These are phyloP conservation scores for Protonemura montana DNA, from an alignment of 2,888 invertebrate species.

Conservation along the genomic window DNA sequence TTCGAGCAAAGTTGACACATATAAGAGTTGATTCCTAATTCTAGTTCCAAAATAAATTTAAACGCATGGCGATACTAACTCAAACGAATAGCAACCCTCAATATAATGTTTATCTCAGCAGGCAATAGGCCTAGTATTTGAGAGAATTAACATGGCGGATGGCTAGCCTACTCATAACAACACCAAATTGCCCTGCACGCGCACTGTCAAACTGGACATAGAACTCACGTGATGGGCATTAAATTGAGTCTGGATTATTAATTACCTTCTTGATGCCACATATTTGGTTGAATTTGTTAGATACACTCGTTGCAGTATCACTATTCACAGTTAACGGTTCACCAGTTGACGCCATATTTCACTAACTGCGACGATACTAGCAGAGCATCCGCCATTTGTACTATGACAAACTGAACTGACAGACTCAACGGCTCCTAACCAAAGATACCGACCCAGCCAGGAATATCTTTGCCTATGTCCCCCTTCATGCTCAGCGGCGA, in stretches of 20 bases:
- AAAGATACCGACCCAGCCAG: neutral
- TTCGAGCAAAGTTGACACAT: neutral
- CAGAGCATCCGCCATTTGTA: slow-evolving; percentile 47
- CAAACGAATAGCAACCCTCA: neutral
- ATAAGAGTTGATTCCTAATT: neutral
- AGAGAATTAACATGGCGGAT: slow-evolving; percentile 45
- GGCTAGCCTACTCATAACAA: slow-evolving; percentile 8
- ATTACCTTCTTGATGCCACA: neutral
- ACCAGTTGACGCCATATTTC: slow-evolving; percentile 47
- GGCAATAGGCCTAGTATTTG: slow-evolving; percentile 5
- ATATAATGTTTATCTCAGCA: neutral
- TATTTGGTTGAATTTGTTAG: slow-evolving; percentile 14
- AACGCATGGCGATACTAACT: neutral
- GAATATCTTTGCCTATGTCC: neutral
- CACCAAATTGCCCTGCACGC: slow-evolving; percentile 40
- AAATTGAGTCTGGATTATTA: neutral
- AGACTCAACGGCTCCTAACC: neutral
- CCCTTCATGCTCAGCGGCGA: neutral
- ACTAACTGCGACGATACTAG: slow-evolving; percentile 43
- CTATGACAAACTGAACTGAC: slow-evolving; percentile 40
- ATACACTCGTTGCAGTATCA: neutral
- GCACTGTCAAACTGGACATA: neutral
- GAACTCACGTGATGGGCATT: neutral
- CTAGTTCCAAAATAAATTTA: neutral
- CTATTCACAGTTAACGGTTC: neutral